These are phyloP conservation scores for Drosophila punjabiensis DNA, from an alignment of 1,140 invertebrate genomes.

Conservation along the genomic window DNA sequence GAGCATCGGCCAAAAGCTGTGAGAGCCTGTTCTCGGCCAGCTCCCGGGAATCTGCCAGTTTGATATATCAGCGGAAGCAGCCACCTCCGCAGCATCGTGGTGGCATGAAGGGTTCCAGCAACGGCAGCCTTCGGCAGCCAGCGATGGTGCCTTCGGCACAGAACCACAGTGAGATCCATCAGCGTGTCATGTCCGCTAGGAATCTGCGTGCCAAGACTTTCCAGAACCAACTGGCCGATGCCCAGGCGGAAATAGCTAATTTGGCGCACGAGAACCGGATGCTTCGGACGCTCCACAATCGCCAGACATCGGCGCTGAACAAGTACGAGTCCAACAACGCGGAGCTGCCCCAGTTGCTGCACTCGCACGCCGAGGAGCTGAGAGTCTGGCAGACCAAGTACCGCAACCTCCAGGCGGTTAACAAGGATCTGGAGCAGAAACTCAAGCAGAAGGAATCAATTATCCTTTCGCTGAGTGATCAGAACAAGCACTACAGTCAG, in stretches of 20 bases:
- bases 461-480: slow-evolving; percentile 88
- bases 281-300: slow-evolving; percentile 90
- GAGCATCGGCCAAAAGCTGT: slow-evolving; percentile 76
- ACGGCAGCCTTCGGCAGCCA: slow-evolving; percentile 51
- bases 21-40: slow-evolving; percentile 83
- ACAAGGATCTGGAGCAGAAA: slow-evolving; percentile 87
- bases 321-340: slow-evolving; percentile 91
- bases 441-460: slow-evolving; percentile 90
- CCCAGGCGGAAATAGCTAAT: slow-evolving; percentile 92
- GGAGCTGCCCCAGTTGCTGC: slow-evolving; percentile 89
- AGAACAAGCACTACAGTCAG: slow-evolving; percentile 89
- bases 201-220: slow-evolving; percentile 90
- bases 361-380: slow-evolving; percentile 92
- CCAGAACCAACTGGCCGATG: slow-evolving; percentile 92
- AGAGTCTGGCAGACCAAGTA: slow-evolving; percentile 89
- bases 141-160: slow-evolving; percentile 48
- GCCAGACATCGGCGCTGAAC: slow-evolving; percentile 90
- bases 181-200: slow-evolving; percentile 91
- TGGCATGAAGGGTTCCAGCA: slow-evolving; percentile 46
- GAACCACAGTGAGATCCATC: slow-evolving; percentile 86
- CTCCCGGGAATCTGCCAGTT: slow-evolving; percentile 75
- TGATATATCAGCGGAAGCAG: slow-evolving; percentile 72
- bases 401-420: slow-evolving; percentile 88
- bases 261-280: slow-evolving; percentile 91
- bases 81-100: slow-evolving; percentile 1